Evolutionary conservation across 2,797 vertebrate species (phyloP).

Genomic region (Notamacropus eugenii): DNA sequence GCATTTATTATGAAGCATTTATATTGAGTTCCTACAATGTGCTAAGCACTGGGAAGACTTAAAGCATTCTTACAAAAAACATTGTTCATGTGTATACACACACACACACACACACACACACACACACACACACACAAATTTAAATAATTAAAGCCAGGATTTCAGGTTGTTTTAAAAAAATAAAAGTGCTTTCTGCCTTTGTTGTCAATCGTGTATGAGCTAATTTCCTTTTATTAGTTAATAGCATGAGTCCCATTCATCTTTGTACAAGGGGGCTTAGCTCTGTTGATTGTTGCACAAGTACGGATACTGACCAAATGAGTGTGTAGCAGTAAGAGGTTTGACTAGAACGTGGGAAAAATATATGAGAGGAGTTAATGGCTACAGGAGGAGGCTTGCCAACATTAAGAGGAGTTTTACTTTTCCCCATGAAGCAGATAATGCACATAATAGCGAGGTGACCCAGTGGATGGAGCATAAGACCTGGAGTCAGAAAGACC

Average conservation of each 20-base stretch:
- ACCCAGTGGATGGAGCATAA: neutral
- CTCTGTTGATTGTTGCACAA: neutral
- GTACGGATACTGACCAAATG: neutral
- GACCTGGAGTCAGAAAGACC: neutral
- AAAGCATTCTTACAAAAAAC: neutral
- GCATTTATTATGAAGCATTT: neutral
- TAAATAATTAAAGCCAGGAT: neutral
- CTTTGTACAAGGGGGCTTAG: neutral
- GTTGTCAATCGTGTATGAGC: neutral
- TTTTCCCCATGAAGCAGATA: neutral
- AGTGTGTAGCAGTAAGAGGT: neutral
- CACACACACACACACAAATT: neutral
- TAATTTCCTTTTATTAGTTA: neutral
- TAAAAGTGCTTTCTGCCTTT: neutral
- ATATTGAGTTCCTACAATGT: neutral
- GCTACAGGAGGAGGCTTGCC: neutral
- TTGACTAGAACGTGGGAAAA: neutral
- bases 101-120: too few relatives aligned
- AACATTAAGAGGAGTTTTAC: neutral
- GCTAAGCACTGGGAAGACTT: neutral
- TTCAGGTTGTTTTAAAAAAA: neutral
- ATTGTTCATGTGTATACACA: neutral
- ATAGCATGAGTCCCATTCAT: neutral
- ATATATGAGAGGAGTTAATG: neutral
- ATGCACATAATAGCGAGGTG: neutral